phyloP scores from a whole-genome alignment of 2,113 vertebrate genomes.

The Lanius collurio region DNA sequence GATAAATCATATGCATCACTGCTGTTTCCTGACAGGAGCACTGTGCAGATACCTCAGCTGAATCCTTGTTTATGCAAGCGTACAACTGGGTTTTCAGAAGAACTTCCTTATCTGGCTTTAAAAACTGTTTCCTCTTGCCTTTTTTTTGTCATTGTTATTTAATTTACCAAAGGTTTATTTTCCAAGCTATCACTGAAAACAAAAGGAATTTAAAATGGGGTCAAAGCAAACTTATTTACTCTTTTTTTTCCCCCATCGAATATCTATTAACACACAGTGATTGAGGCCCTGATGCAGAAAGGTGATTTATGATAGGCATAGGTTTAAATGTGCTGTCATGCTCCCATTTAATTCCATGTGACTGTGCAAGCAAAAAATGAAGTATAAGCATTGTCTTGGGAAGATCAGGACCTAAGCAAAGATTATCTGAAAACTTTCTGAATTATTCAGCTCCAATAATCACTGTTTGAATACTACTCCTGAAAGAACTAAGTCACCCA shows the following conservation, averaged over 20 bases:
- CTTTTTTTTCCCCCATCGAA: fast-evolving
- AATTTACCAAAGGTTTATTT: not conserved
- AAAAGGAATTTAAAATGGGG: not conserved
- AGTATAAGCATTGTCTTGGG: not conserved
- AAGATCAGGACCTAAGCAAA: not conserved
- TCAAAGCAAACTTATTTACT: not conserved
- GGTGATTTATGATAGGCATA: not conserved
- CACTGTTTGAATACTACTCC: not conserved
- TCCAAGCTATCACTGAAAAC: not conserved
- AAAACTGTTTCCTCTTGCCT: not conserved
- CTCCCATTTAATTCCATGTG: not conserved
- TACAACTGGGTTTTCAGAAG: not conserved
- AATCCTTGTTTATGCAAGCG: not conserved
- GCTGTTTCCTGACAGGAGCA: slow-evolving; percentile 5
- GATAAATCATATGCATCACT: slow-evolving; percentile 1
- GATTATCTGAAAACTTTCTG: slow-evolving; percentile 2
- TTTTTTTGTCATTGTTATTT: not conserved
- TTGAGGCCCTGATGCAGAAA: not conserved
- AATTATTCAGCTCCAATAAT: slow-evolving; percentile 14
- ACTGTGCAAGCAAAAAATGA: not conserved
- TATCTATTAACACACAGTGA: not conserved
- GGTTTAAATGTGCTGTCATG: not conserved
- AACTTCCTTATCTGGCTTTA: not conserved
- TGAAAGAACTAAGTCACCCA: not conserved
- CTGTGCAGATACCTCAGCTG: not conserved